phyloP scores from a whole-genome alignment of 2,113 vertebrate genomes.

The Falco punctatus region DNA sequence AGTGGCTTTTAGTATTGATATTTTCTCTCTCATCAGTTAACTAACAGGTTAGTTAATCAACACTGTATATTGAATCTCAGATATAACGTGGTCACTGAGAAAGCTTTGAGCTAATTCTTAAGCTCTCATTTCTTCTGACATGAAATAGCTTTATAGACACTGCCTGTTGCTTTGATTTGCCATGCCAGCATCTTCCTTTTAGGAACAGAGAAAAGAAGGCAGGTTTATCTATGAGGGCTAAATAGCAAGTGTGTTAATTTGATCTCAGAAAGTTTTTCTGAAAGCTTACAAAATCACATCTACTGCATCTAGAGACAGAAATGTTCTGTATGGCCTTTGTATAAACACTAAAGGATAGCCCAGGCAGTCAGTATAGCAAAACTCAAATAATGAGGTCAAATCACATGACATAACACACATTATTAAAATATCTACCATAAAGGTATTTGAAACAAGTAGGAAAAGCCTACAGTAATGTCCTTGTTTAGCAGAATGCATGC shows the following conservation, averaged over 20 bases:
- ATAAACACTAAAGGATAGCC: neutral
- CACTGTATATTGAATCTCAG: neutral
- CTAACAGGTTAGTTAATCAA: neutral
- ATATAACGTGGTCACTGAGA: neutral
- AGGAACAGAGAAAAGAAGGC: neutral
- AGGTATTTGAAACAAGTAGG: neutral
- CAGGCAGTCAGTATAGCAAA: neutral
- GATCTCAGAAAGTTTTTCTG: neutral
- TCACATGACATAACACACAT: neutral
- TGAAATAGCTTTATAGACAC: neutral
- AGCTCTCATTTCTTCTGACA: neutral
- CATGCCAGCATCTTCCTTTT: neutral
- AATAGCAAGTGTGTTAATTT: neutral
- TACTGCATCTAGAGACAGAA: neutral
- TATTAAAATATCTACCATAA: neutral
- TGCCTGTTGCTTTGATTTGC: neutral
- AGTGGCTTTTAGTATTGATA: neutral
- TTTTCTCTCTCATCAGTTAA: neutral
- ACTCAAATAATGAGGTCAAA: neutral
- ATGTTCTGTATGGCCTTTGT: neutral
- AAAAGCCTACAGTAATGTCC: neutral
- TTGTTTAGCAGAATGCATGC: neutral
- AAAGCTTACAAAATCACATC: neutral
- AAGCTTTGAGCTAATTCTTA: neutral
- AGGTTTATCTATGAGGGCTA: neutral